Base-by-base conservation (phyloP, 1,140 invertebrate species). In the Lordiphosa clarofinis region DNA sequence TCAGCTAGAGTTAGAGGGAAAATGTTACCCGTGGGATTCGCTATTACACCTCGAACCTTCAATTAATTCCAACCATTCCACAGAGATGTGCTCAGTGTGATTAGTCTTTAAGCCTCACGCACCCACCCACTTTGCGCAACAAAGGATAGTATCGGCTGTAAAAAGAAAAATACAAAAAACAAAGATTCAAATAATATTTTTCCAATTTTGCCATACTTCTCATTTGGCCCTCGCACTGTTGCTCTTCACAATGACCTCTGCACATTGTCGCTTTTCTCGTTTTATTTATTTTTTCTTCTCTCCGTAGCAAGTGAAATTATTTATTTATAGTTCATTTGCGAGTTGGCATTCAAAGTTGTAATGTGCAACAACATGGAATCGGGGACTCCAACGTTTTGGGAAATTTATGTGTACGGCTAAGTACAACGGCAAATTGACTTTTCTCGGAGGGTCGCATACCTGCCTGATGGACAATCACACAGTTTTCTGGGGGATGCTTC, bases 281-380 rank as follows among this genome's bases (percentile, higher is more conserved):
- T 53, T 11, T 15, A 8, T 11, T 24, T 55, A 37, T 58, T 57
- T 58, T 44, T 40, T 63, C 31, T 3, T n/a, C 52, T 59, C 47
- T 59, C 71, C 46, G 62, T 61, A 62, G 76, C 73, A 67, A 82
- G 68, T 62, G 56, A 75, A 81, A 82, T 81, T 81, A 81, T 75
- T 81, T 81, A 81, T 81, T 81, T 75, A 81, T 82, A 71, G 76
- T 82, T 82, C 76, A 81, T 81, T 81, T 81, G 75, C 65, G 76
- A 81, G 71, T 56, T 74, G 61, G 66, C 75, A 68, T 68, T 71
- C 72, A 75, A 79, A 79, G 64, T 50, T 72, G 67, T 68, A 68
- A 78, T 76, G 73, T 72, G 62, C 63, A 63, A 46, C 54, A 47
- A 52, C 12, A 44, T 39, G 55, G 50, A 55, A 47, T 57, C 11